Percentiles rank a stretch among this genome's conserved stretches.
Conservation (phyloP, 1,140 invertebrate species). For the Drosophila nannoptera region DNA sequence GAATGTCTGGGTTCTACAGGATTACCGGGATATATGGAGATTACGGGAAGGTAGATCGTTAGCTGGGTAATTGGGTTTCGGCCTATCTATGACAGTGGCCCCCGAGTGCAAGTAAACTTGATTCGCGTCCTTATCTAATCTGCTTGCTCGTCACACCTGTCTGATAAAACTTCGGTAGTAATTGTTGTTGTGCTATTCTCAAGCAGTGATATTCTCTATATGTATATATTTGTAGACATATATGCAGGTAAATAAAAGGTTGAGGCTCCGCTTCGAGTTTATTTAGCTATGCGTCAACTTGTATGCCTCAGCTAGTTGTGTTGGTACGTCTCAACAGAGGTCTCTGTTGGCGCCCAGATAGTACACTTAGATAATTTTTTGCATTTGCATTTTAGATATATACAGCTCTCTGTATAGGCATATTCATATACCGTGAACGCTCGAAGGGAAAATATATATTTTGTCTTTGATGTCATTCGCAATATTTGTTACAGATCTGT, state of each 20-base stretch:
- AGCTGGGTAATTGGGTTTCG: too few species aligned
- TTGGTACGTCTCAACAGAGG: constrained; percentile 31
- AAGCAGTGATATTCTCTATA: constrained; percentile 25
- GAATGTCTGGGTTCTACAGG: background rate
- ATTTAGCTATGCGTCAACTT: constrained; percentile 61
- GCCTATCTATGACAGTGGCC: background rate
- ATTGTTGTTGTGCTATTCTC: constrained; percentile 19
- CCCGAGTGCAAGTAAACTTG: constrained; percentile 21
- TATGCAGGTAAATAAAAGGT: constrained; percentile 33
- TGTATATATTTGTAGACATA: background rate
- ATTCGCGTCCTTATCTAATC: constrained; percentile 62
- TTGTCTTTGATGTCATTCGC: too few species aligned
- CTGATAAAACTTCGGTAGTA: constrained; percentile 35
- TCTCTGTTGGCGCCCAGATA: constrained; percentile 58
- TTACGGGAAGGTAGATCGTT: too few species aligned
- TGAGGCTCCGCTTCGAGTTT: constrained; percentile 57
- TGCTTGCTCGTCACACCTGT: constrained; percentile 38
- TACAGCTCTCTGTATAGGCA: constrained; percentile 12
- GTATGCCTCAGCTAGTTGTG: constrained; percentile 14
- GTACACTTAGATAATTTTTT: constrained; percentile 49
- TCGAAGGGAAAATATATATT: too few species aligned
- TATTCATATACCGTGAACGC: background rate
- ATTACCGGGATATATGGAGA: background rate
- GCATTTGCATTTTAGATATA: constrained; percentile 1
- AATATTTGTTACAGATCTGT: too few species aligned